Conservation (phyloP, 2,797 vertebrate genomes). For the Carapus acus region DNA sequence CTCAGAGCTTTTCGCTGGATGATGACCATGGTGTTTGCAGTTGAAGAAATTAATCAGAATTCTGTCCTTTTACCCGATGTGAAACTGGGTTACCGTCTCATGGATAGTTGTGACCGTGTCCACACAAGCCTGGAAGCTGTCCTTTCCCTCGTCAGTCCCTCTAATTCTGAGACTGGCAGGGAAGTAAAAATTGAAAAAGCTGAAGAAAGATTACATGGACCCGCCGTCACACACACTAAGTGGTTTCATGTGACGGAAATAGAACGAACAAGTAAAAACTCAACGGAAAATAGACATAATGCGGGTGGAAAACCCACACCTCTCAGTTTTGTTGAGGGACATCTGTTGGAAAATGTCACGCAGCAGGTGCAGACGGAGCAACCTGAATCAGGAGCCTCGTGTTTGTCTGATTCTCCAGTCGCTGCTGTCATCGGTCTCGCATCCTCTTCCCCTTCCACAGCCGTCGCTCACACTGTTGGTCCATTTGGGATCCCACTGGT, state of each 20-base stretch:
- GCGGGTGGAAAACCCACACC: too few species aligned
- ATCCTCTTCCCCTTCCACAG: conserved; percentile 69
- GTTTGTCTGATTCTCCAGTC: conserved; percentile 57
- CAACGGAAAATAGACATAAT: background rate
- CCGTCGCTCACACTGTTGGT: conserved; percentile 65
- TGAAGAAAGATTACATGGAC: conserved; percentile 9
- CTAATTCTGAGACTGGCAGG: background rate
- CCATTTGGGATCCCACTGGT: conserved; percentile 71
- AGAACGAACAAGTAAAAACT: too few species aligned
- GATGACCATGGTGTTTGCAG: conserved; percentile 75
- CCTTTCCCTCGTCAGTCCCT: conserved; percentile 56
- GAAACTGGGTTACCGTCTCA: conserved; percentile 68
- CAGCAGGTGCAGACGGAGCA: background rate
- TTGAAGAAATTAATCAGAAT: conserved; percentile 71
- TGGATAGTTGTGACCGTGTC: conserved; percentile 71
- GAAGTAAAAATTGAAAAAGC: conserved; percentile 6
- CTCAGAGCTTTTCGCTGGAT: conserved; percentile 72
- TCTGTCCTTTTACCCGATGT: conserved; percentile 66
- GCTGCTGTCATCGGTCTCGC: conserved; percentile 71
- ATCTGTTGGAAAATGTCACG: conserved; percentile 3
- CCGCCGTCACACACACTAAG: too few species aligned
- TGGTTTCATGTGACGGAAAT: background rate
- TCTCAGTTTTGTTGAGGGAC: background rate
- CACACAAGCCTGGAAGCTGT: conserved; percentile 62
- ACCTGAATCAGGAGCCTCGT: conserved; percentile 24